Base-by-base conservation (phyloP, 2,888 invertebrate genomes). In the Scelioninae gen. 1 region DNA sequence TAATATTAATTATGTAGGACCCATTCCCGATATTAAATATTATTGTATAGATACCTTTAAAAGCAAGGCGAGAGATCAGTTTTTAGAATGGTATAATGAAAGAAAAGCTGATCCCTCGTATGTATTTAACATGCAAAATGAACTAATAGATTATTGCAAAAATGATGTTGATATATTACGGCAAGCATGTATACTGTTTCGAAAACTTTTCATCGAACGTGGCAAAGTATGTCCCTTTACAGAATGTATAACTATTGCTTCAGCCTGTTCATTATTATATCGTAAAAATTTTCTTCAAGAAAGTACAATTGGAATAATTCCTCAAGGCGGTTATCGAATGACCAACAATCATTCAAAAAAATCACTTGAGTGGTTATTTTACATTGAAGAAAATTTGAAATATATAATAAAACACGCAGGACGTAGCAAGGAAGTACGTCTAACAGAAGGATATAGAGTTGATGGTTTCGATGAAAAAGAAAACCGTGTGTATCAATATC, bases 81-180 rank as follows among this genome's bases (percentile, higher is more conserved):
- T 60, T 45, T 31, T 45, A 40, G 4, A 16, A 16, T 43, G 60
- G 60, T 60, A 60, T 7, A 16, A 40, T 1, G 8, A 2, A 29
- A 29, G 29, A 13, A 45, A 31, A 9, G 8, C 8, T 4, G 45
- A 60, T 11, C 23, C 29, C 9, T 5, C 38, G 5, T 45, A 60
- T 45, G 13, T 60, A 13, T 63, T 63, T n/a, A 15, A 63, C 49
- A 47, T 63, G 8, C 34, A 34, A 9, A 11, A 2, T 3, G 49
- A 65, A 49, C 16, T 65, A 9, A 9, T 65, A 8, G 45, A 31
- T 6, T 47, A 31, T 23, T 60, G 40, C 29, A 23, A 29, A 43
- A 43, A 7, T 7, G 60, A 43, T 11, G 43, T 60, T 0, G 23
- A 40, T 29, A 60, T 60, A 15, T 11, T 60, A 2, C 16, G 60